Evolutionary conservation across 2,113 vertebrate species (phyloP), one percentile per base, ranked within the genome.

Genomic region (Calyptomena viridis): DNA sequence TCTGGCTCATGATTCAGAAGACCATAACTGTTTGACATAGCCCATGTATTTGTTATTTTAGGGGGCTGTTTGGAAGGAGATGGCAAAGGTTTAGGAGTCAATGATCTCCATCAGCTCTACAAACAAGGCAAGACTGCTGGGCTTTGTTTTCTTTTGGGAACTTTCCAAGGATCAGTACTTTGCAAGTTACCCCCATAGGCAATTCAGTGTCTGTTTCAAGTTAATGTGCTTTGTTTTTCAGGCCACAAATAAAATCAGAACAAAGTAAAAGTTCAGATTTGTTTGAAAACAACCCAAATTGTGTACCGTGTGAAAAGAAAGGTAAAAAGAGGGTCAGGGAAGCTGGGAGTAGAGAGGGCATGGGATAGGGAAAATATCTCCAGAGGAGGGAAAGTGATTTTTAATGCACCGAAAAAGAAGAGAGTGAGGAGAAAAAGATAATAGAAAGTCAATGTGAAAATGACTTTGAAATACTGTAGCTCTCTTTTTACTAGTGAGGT

Each of bases 171-270:
- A 95, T 69, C 56, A 92, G 87, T 77, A 68, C 75, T 95, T 90
- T 89, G 52, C 39, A 71, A 94, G 90, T 89, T 78, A 80, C 86
- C 84, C 92, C 89, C 67, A 89, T 74, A 87, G 77, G 84, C 86
- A 92, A 46, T 75, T 30, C 78, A 73, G 58, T 68, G 39, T 95
- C 90, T 96, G 93, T 94, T 97, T 97, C 89, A 87, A 96, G 93
- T 97, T 97, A 96, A 96, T 86, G 44, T 12, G 60, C 91, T 94
- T 95, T 95, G 84, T 94, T 97, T 97, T 93, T 95, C 82, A 93
- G 68, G 76, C 94, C 90, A 93, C 96, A 96, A 96, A 92, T 97
- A 94, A 77, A 97, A 84, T 80, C 82, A 96, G 95, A 94, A 94
- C 82, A 93, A 96, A 96, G 94, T 39, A 59, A 95, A 92, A 93